phyloP scores from a whole-genome alignment of 1,140 invertebrate species.

The Drosophila grimshawi region DNA sequence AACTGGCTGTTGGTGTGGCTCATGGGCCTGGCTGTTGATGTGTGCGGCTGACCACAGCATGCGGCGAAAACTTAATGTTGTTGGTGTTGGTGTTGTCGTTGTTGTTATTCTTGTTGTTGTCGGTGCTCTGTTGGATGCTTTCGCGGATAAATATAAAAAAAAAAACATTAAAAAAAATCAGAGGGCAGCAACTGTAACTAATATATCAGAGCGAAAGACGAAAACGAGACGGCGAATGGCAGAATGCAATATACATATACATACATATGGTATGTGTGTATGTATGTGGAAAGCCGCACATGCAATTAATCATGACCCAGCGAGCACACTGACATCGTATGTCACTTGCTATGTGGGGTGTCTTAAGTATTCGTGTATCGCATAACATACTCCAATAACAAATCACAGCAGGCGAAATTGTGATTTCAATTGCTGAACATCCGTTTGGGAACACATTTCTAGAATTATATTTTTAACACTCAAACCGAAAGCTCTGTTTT shows the following conservation, averaged over 20 bases:
- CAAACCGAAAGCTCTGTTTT: not conserved
- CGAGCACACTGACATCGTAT: not conserved
- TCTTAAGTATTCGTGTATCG: not conserved
- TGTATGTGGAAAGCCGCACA: not conserved
- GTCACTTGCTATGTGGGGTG: not conserved
- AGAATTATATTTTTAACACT: not conserved
- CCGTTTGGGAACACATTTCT: too few species aligned
- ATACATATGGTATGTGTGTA: not conserved
- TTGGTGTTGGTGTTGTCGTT: not conserved
- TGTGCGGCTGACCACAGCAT: constrained; percentile 78
- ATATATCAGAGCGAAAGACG: constrained; percentile 57
- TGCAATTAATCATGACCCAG: constrained; percentile 7
- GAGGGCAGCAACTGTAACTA: constrained; percentile 68
- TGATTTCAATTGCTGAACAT: not conserved
- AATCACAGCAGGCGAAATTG: not conserved
- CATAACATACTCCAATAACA: not conserved
- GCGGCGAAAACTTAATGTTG: constrained; percentile 41
- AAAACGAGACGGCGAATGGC: constrained; percentile 1
- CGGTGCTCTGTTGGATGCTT: constrained; percentile 47
- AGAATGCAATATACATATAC: constrained; percentile 20
- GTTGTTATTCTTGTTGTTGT: constrained; percentile 16
- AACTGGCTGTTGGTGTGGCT: constrained; percentile 21
- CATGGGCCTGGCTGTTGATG: constrained; percentile 58
- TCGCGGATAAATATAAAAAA: constrained; percentile 63
- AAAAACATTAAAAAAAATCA: constrained; percentile 14